Evolutionary conservation across 92 coral and sea anemone species (phyloP), one percentile per base, ranked within the genome.

Genomic region (Nematostella vectensis): DNA sequence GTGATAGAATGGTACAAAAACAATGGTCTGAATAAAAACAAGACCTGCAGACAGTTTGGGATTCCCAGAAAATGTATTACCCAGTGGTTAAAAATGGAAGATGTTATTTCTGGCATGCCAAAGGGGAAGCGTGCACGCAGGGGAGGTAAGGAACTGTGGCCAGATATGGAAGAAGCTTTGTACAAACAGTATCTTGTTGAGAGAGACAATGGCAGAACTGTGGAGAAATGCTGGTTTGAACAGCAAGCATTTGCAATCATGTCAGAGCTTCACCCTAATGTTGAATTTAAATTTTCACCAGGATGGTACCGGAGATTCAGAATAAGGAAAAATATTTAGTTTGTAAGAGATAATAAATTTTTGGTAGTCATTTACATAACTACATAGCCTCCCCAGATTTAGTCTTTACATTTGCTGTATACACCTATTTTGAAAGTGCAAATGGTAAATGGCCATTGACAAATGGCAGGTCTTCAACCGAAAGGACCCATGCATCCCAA

Each of bases 161-260:
- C 51, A 45, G 51, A 45, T 19, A 45, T 45, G 51, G 51, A 45
- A 45, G 51, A 45, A 22, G 51, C 12, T 11, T 45, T 45, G 51
- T 45, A 45, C 18, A 45, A 19, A 9, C 9, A 19, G 23, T 45
- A 10, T 45, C 18, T 45, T 4, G 21, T 6, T 4, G 51, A 11
- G 4, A 4, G 23, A 4, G 18, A 45, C 4, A 45, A 45, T 11
- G 51, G 51, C 4, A 22, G 18, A 17, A 11, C 9, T 8, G 23
- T 19, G 9, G 17, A 17, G 4, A 45, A 45, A 19, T 9, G 51
- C 4, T 45, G 51, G 51, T 45, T 45, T 45, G 51, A 45, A 45
- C 12, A 19, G 21, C 17, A 45, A 45, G 51, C 51, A 6, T 8
- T 45, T 6, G 21, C 4, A 9, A 45, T 45, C 51, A 45, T 45